A percentile compares a stretch with the other conserved stretches of the same genome.
Evolutionary conservation across 1,140 invertebrate genomes (phyloP).

Genomic region (Bombus sibiricus): DNA sequence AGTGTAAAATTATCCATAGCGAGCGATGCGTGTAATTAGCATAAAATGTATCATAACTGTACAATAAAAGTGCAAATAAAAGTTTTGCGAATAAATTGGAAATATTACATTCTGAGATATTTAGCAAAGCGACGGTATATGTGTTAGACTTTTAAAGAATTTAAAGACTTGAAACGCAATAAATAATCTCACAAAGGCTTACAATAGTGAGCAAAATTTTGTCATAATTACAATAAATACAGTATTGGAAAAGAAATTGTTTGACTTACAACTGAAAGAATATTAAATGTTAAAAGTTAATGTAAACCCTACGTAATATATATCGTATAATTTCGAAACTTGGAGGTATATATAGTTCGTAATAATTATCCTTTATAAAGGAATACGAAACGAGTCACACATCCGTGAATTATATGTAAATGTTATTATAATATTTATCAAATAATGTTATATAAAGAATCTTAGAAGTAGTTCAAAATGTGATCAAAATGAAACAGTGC

Average conservation of each 20-base stretch:
- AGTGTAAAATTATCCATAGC: neutral
- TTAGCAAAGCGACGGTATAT: no score
- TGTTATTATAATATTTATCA: no score
- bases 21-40: neutral
- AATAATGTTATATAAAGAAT: neutral
- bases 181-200: neutral
- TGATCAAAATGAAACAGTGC: neutral
- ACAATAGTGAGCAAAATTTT: neutral
- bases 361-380: neutral
- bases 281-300: no score
- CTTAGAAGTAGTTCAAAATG: neutral
- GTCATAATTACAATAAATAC: neutral
- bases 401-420: neutral
- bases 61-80: neutral
- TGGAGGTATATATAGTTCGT: neutral
- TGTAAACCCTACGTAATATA: neutral
- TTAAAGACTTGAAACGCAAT: neutral
- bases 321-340: neutral
- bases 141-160: neutral
- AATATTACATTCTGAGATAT: neutral
- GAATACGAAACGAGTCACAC: neutral
- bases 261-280: neutral
- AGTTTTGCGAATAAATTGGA: neutral
- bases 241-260: neutral
- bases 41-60: conserved; percentile 14